These are phyloP conservation scores for Tipula vernalis DNA, from an alignment of 2,888 invertebrate genomes.

Conservation along the genomic window DNA sequence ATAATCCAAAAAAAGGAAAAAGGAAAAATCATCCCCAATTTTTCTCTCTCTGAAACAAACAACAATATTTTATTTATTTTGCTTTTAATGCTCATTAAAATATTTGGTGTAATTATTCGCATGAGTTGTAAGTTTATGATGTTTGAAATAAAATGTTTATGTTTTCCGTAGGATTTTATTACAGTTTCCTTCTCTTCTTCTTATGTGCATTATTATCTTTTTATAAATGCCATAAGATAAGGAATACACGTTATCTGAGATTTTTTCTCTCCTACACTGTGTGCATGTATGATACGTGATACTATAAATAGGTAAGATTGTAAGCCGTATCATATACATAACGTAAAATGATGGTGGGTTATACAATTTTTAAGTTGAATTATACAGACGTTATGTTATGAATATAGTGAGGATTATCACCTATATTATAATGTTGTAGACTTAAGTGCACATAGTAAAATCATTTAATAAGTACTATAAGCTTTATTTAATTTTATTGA, in stretches of 20 bases:
- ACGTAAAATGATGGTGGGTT: neutral
- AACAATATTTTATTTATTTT: neutral
- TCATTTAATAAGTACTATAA: too few species aligned
- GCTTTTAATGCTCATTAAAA: constrained; percentile 8
- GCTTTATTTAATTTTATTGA: too few species aligned
- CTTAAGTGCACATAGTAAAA: too few species aligned
- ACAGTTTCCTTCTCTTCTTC: neutral
- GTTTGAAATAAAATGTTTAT: constrained; percentile 5
- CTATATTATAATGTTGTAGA: too few species aligned
- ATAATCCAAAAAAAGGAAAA: neutral
- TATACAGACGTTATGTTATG: too few species aligned
- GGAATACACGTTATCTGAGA: neutral
- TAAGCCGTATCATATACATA: neutral
- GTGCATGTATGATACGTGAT: neutral
- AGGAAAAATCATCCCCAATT: neutral
- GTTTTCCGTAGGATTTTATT: neutral
- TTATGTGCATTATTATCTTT: neutral
- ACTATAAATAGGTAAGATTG: neutral
- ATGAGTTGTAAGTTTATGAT: constrained; percentile 9
- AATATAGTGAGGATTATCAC: too few species aligned
- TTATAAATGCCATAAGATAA: neutral
- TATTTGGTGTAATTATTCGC: constrained; percentile 8
- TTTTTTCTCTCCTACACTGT: neutral
- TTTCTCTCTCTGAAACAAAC: neutral
- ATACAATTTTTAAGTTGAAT: neutral